Evolutionary conservation across 2,113 vertebrate genomes (phyloP), one percentile per base, ranked within the genome.

Genomic region (Pyxicephalus adspersus): DNA sequence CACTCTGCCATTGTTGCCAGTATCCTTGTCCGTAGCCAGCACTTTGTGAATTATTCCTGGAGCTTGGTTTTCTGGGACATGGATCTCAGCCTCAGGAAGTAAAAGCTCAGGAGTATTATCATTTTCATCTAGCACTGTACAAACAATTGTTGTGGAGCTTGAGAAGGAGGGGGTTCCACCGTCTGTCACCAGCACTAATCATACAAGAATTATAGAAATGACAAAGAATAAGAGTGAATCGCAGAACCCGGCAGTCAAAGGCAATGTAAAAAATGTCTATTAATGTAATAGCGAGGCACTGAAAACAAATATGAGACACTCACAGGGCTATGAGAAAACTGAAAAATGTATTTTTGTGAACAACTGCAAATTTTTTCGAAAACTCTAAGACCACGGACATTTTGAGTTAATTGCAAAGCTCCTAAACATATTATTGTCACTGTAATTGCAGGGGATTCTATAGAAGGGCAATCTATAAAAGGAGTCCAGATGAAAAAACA

Each of bases 81-180:
- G 84, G 61, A 97, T 89, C 84, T 91, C 89, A 81, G 88, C 87
- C 5, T 83, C 38, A 0, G 91, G 85, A 86, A 93, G 86, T 82
- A 92, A 87, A 84, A 97, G 94, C 1, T 76, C 83, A 0, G 96
- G 96, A 20, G 91, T 71, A 5, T 96, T 94, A 85, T 98, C 96
- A 0, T 98, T 98, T 84, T 95, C 94, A 5, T 99, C 97, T 83
- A 95, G 88, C 22, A 98, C 91, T 0, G 85, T 91, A 85, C 95
- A 95, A 67, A 92, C 20, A 77, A 98, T 74, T 0, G 90, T 92
- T 0, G 92, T 72, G 0, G 87, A 95, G 34, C 90, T 89, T 0
- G 96, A 96, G 45, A 96, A 87, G 0, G 91, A 86, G 0, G 86
- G 92, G 0, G 80, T 5, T 51, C 95, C 92, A 63, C 90, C 89